Evolutionary conservation across 1,140 invertebrate genomes (phyloP), one percentile per base, ranked within the genome.

Genomic region (Meloidogyne floridensis): DNA sequence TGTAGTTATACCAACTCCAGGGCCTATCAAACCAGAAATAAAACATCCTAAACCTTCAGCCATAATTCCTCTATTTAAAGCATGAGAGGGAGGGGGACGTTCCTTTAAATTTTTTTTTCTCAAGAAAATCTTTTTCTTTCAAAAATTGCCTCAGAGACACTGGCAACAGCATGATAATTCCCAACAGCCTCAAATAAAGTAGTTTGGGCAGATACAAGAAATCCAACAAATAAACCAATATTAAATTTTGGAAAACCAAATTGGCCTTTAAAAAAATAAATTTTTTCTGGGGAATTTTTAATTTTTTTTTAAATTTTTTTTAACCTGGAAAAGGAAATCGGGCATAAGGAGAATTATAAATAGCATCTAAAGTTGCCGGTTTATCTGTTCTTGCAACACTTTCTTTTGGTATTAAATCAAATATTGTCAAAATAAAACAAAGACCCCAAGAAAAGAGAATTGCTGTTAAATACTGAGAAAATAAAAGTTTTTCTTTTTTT

Each of bases 181-280:
- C 91, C 91, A 9, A 91, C 87, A 11, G 90, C 90, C 84, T 91
- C 91, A 70, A 91, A 86, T 7, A 91, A 84, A 0, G 91, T 91
- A 2, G 90, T 85, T 15, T 91, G 77, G 8, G 90, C 90, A 15
- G 91, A 90, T 9, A 90, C 87, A 53, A 90, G 69, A 79, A 91
- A 91, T 13, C 87, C 90, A 8, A 91, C 76, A 72, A 90, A 87
- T 42, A 91, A 86, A 2, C 88, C 89, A 53, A 84, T 75, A 80
- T 88, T 87, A 78, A 91, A 85, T 32, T 84, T 82, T 3, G 91
- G 91, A 11, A 83, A 18, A 43, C 91, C 91, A 78, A 90, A 91
- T 84, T 91, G 90, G 77, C 90, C 91, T 91, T 81, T 76, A 47
- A 47, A 47, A 47, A 47, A 47, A 47, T 47, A 47, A 3, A 3